Conservation (phyloP, 1,140 invertebrate genomes). For the Microplitis mediator region DNA sequence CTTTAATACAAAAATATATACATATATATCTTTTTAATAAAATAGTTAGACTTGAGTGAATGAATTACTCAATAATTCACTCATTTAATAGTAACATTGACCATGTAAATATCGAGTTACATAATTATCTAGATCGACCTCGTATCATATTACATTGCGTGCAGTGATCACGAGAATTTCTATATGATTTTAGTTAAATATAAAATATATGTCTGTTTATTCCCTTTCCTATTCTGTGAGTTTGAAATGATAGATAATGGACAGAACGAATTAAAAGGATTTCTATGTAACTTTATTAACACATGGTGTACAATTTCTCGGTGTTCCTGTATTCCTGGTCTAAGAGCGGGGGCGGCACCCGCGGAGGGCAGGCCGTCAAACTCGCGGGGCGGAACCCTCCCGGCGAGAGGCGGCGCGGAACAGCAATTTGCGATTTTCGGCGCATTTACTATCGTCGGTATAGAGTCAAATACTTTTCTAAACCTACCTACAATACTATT, state of each 20-base stretch:
- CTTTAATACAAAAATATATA: no score
- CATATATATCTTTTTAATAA: no score
- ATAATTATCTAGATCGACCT: no score
- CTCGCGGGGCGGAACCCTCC: constrained; percentile 62
- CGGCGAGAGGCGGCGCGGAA: constrained; percentile 61
- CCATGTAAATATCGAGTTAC: no score
- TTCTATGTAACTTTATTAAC: neutral
- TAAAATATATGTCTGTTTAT: neutral
- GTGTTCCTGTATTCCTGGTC: constrained; percentile 59
- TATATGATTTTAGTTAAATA: no score
- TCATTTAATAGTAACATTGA: neutral
- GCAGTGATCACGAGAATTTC: no score
- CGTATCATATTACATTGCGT: no score
- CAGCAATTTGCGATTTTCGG: constrained; percentile 37
- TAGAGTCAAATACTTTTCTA: constrained; percentile 4
- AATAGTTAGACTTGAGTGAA: no score
- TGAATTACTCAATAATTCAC: no score
- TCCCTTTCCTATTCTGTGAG: neutral
- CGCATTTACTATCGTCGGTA: constrained; percentile 42
- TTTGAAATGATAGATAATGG: neutral
- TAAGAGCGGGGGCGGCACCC: constrained; percentile 63
- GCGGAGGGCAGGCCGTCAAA: constrained; percentile 64
- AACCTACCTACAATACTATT: neutral
- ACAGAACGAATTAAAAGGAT: neutral
- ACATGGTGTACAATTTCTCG: constrained; percentile 40